A percentile compares a stretch with the other conserved stretches of the same genome.
Evolutionary conservation across 2,888 invertebrate genomes (phyloP).

Genomic region (Therioaphis trifolii): DNA sequence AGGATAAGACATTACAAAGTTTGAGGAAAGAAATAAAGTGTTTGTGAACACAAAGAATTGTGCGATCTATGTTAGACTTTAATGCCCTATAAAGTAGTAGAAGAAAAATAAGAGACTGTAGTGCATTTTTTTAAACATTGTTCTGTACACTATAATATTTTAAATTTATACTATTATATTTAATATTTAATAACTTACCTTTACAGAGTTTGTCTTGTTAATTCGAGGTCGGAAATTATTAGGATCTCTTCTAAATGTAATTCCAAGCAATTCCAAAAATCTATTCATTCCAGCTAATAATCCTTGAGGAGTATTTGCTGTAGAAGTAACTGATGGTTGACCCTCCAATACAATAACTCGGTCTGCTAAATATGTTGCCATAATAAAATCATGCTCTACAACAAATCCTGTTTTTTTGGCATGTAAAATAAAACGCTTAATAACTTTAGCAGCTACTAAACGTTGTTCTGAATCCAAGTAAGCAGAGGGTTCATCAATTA

Average conservation of each 20-base stretch:
- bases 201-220: constrained; percentile 95
- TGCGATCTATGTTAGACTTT: no score
- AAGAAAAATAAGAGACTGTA: no score
- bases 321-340: constrained; percentile 86
- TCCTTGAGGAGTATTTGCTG: constrained; percentile 91
- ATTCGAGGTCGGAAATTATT: constrained; percentile 98
- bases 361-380: constrained; percentile 99
- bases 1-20: no score
- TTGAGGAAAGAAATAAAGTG: no score
- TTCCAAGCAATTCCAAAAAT: constrained; percentile 93
- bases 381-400: constrained; percentile 99
- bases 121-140: no score
- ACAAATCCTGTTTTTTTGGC: constrained; percentile 99
- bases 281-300: constrained; percentile 97
- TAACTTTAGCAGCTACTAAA: constrained; percentile 98
- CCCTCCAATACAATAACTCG: constrained; percentile 99
- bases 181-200: constrained; percentile 73
- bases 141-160: no score
- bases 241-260: constrained; percentile 98
- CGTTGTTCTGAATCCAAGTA: constrained; percentile 99
- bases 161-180: neutral
- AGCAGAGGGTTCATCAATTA: constrained; percentile 98
- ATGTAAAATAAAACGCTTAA: constrained; percentile 97
- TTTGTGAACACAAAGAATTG: no score
- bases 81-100: no score